Evolutionary conservation across 2,113 vertebrate genomes (phyloP), one percentile per base, ranked within the genome.

Genomic region (Pampusana beccarii): DNA sequence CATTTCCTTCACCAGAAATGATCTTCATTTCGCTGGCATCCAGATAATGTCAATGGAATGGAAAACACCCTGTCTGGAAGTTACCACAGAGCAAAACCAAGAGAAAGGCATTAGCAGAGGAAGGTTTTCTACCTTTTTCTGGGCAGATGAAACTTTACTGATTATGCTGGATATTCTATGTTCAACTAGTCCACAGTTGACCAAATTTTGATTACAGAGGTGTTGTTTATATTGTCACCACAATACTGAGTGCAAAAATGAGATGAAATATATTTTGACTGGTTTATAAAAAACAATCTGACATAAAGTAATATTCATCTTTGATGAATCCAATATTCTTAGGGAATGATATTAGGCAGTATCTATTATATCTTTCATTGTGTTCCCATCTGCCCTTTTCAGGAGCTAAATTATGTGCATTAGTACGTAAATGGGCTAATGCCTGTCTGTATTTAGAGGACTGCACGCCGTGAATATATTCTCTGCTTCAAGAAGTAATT

Each of bases 401-500:
- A 99, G 99, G 99, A 99, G 99, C 99, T 99, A 99, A 99, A 99
- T 99, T 99, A 99, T 99, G 99, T 99, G 99, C 99, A 99, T 99
- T 99, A 99, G 99, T 99, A 99, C 99, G 98, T 99, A 99, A 99
- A 99, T 99, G 99, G 99, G 99, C 99, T 99, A 99, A 99, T 99
- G 99, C 99, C 99, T 99, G 98, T 99, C 99, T 99, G 99, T 99
- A 99, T 99, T 99, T 99, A 99, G 99, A 99, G 98, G 99, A 99
- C 99, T 99, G 99, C 99, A 99, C 98, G 99, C 99, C 99, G 99
- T 99, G 99, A 99, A 99, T 99, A 99, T 99, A 99, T 99, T 99
- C 99, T 99, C 99, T 99, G 99, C 99, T 99, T 99, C 99, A 99
- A 99, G 99, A 99, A 99, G 99, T 99, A 99, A 99, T 99, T 99